Conservation (phyloP, 1,140 invertebrate genomes). For the Thereuonema tuberculata region DNA sequence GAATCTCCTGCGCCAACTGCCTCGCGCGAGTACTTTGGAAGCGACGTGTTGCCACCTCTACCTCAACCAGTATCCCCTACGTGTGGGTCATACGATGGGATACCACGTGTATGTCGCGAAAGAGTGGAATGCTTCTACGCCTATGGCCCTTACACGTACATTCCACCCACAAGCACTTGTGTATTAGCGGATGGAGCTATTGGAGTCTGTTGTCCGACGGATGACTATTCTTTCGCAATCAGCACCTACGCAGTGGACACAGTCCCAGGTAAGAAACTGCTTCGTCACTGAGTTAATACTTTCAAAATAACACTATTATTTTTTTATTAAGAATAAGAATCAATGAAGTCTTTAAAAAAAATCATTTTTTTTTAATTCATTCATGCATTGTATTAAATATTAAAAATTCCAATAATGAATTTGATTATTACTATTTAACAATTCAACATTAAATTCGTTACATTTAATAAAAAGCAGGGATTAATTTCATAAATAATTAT, state of each 20-base stretch:
- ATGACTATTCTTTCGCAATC: background rate
- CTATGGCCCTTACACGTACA: background rate
- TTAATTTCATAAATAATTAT: no score
- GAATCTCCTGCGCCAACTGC: background rate
- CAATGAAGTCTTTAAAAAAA: background rate
- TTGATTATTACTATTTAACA: no score
- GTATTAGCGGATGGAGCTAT: background rate
- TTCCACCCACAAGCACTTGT: background rate
- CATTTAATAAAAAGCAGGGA: no score
- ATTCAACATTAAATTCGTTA: no score
- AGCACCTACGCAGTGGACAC: background rate
- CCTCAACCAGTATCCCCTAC: background rate
- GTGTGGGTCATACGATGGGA: background rate
- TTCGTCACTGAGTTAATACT: background rate
- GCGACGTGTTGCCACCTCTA: background rate
- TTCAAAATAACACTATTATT: background rate
- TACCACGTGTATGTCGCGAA: background rate
- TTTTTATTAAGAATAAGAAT: background rate
- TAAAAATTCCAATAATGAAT: no score
- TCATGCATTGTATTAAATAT: no score
- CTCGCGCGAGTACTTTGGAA: background rate
- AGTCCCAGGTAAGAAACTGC: no score
- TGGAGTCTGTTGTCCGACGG: background rate
- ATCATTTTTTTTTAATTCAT: background rate
- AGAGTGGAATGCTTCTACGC: background rate